Evolutionary conservation across 2,888 invertebrate species (phyloP).

Genomic region (Catonia carolina): DNA sequence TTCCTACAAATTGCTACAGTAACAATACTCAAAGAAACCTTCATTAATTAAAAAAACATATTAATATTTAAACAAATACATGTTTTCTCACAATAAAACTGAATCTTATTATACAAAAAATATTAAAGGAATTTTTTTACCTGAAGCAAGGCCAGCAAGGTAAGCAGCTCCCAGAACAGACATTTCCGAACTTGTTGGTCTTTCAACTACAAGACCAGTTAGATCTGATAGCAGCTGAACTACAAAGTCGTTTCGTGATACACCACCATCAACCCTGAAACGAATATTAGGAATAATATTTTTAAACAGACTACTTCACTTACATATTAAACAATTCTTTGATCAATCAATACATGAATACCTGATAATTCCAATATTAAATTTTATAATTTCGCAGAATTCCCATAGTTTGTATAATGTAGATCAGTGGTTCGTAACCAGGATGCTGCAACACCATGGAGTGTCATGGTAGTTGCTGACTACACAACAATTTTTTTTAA

Average conservation of each 20-base stretch:
- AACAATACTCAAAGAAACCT: background rate
- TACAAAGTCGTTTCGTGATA: conserved; percentile 88
- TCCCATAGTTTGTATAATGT: too few relatives aligned
- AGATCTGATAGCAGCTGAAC: conserved; percentile 82
- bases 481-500: too few relatives aligned
- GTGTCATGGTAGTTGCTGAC: too few relatives aligned
- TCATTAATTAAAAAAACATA: background rate
- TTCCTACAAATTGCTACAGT: background rate
- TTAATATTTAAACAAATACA: too few relatives aligned
- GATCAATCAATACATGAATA: background rate
- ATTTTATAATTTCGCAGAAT: too few relatives aligned
- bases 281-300: background rate
- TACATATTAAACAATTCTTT: background rate
- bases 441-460: too few relatives aligned
- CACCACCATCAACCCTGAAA: conserved; percentile 89
- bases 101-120: too few relatives aligned
- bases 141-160: conserved; percentile 72
- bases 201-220: conserved; percentile 65
- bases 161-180: conserved; percentile 81
- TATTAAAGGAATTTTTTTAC: too few relatives aligned
- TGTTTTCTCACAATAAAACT: too few relatives aligned
- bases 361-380: background rate
- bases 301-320: background rate
- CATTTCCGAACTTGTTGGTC: conserved; percentile 68
- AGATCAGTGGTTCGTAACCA: too few relatives aligned